Base-by-base conservation (phyloP, 2,113 vertebrate species). In the Poeciliopsis occidentalis region DNA sequence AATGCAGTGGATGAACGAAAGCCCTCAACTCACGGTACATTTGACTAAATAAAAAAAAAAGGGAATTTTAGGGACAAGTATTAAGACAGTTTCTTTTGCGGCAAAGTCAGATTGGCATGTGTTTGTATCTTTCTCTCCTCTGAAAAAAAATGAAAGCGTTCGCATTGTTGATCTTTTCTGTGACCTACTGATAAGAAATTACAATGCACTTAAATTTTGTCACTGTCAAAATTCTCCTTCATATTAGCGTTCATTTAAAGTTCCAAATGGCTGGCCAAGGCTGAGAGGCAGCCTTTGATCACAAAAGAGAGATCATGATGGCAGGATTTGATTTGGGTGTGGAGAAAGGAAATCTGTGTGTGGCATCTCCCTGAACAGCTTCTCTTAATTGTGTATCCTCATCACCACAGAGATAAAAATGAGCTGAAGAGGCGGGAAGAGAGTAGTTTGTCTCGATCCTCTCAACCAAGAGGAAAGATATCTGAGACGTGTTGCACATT, bases 191-290 rank as follows among this genome's bases (percentile, higher is more conserved):
- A 92, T 92, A 93, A 91, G 80, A 88, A 88, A 80, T 87, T 66
- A 85, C 84, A 90, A 83, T 85, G 84, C 57, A 84, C 85, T 89
- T 89, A 81, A 92, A 92, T 81, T n/a, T 91, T 87, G 78, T 90
- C 71, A 67, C 78, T 74, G 88, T 88, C 86, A 74, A 87, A 92
- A 88, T 91, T 89, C 80, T 87, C 83, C 80, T 85, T 79, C 77
- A 81, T 83, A 92, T 92, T 89, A 90, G 83, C 57, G n/a, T 86
- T 92, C 88, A 92, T 89, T 94, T 92, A 93, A 93, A 92, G 92
- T 91, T 87, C 74, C 69, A 82, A 92, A 89, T 77, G 81, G 76
- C 89, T 88, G 82, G 90, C 83, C 91, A 79, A 89, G 84, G 80
- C 86, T 90, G 83, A 93, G 89, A 89, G 85, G 84, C 78, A 73